A percentile compares a stretch with the other conserved stretches of the same genome.
These are phyloP conservation scores for Orthonyx spaldingii DNA, from an alignment of 2,113 vertebrate species.

Conservation along the genomic window DNA sequence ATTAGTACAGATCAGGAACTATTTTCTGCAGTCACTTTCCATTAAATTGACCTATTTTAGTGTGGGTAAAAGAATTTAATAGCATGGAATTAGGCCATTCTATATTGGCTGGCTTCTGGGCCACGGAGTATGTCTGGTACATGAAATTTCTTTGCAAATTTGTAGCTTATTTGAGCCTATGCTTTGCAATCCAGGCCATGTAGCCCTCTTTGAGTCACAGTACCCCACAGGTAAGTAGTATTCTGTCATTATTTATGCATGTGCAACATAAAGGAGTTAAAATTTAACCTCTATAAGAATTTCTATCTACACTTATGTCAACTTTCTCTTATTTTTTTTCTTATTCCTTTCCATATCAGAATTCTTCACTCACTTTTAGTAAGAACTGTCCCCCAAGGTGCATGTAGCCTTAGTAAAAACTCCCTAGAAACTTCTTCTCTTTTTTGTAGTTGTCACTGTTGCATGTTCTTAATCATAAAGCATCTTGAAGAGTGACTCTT, in stretches of 20 bases:
- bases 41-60: constrained; percentile 15
- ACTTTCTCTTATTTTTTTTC: background rate
- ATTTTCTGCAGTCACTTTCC: background rate
- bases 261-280: background rate
- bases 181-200: background rate
- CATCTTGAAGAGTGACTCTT: background rate
- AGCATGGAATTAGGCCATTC: constrained; percentile 6
- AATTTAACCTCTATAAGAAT: background rate
- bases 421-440: background rate
- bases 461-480: background rate
- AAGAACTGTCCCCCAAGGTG: background rate
- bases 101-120: background rate
- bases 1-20: background rate
- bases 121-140: background rate
- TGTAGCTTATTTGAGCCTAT: background rate
- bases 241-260: background rate
- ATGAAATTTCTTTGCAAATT: background rate
- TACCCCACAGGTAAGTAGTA: background rate
- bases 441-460: background rate
- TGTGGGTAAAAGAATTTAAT: background rate
- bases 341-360: background rate
- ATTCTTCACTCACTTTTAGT: background rate
- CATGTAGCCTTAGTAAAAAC: background rate
- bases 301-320: background rate
- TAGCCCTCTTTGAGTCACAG: background rate